Evolutionary conservation across 2,888 invertebrate genomes (phyloP).

Genomic region (Pandemis heparana): DNA sequence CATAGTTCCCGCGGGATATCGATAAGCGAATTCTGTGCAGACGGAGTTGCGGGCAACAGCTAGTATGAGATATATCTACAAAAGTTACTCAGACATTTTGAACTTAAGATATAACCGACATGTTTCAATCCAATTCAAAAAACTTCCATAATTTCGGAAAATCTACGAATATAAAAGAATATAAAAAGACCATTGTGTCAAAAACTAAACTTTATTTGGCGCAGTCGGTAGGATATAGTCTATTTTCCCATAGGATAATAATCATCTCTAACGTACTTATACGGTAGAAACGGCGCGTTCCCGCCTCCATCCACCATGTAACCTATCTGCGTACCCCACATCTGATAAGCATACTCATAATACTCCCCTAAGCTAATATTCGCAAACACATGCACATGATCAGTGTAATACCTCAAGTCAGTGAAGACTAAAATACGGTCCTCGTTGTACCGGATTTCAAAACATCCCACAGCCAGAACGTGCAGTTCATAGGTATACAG

Average conservation of each 20-base stretch:
- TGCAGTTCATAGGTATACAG: slow-evolving; percentile 44
- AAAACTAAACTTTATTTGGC: neutral
- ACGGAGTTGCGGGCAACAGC: too few species aligned
- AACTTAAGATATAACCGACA: too few species aligned
- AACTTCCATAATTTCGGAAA: too few species aligned
- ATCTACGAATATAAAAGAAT: too few species aligned
- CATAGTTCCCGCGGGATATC: too few species aligned
- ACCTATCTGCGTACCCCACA: slow-evolving; percentile 19
- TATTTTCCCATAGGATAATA: slow-evolving; percentile 33
- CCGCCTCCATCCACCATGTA: slow-evolving; percentile 5
- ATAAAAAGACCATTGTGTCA: neutral
- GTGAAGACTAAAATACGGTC: slow-evolving; percentile 50
- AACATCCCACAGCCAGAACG: slow-evolving; percentile 61
- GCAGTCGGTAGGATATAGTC: neutral
- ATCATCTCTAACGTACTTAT: slow-evolving; percentile 15
- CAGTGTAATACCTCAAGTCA: slow-evolving; percentile 44
- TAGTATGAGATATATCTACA: too few species aligned
- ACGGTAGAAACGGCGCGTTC: slow-evolving; percentile 13
- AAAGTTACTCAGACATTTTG: too few species aligned
- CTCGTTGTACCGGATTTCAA: slow-evolving; percentile 67
- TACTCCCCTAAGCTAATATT: slow-evolving; percentile 30
- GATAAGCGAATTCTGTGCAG: too few species aligned
- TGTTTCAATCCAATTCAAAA: too few species aligned
- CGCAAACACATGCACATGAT: slow-evolving; percentile 27
- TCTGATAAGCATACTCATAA: slow-evolving; percentile 36